Percentiles rank a stretch among this genome's conserved stretches.
These are phyloP conservation scores for Denticeps clupeoides DNA, from an alignment of 2,797 vertebrate genomes.

Conservation along the genomic window DNA sequence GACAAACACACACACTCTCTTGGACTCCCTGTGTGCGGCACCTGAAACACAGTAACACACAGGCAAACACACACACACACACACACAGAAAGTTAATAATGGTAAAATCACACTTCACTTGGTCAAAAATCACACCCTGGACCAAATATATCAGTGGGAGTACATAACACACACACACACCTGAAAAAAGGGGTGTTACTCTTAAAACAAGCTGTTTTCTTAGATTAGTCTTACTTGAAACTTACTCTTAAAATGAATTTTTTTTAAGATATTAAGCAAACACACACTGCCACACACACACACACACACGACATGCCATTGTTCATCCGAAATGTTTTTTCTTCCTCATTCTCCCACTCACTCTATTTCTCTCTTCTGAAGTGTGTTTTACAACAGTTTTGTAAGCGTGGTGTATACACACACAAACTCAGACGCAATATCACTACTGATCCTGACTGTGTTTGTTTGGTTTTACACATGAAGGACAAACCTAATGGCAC, in stretches of 20 bases:
- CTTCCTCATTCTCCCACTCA: too few species aligned
- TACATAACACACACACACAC: neutral
- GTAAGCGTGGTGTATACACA: too few species aligned
- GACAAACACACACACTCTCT: neutral
- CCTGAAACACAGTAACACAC: neutral
- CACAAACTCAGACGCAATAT: neutral
- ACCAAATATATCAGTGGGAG: too few species aligned
- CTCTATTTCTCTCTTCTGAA: too few species aligned
- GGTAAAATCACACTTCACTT: neutral
- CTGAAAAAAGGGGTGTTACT: slow-evolving; percentile 35
- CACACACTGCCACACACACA: slow-evolving; percentile 14
- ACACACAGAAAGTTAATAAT: neutral
- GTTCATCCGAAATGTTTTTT: too few species aligned
- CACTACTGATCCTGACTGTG: slow-evolving; percentile 10
- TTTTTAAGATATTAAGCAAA: slow-evolving; percentile 1
- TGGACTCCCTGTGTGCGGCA: neutral
- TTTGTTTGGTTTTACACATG: too few species aligned
- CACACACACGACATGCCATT: slow-evolving; percentile 2
- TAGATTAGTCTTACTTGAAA: slow-evolving; percentile 35
- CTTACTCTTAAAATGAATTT: neutral
- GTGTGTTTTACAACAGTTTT: too few species aligned
- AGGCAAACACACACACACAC: neutral
- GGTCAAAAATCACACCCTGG: slow-evolving; percentile 5
- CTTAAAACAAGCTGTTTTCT: slow-evolving; percentile 34
- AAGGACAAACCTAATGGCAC: too few species aligned